Evolutionary conservation across 2,113 vertebrate species (phyloP), one percentile per base, ranked within the genome.

Genomic region (Protobothrops flavoviridis): DNA sequence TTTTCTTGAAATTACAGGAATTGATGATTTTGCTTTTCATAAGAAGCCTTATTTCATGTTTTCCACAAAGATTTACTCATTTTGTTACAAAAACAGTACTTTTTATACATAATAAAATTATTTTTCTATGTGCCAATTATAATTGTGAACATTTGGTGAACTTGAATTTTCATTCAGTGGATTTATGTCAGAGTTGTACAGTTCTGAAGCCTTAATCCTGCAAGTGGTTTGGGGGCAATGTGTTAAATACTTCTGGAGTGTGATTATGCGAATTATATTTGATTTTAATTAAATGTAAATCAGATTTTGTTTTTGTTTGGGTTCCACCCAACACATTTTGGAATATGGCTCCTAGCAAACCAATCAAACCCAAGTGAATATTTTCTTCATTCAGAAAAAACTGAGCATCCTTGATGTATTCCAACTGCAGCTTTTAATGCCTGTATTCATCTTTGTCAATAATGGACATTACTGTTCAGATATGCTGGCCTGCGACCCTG

Each of bases 91-190:
- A 39, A 86, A n/a, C 12, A n/a, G 23, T 9, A 17, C 1, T n/a
- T 87, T 90, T 39, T 20, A 86, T 43, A 92, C 90, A 45, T 69
- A 92, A 91, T 90, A 90, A 69, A 91, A 64, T 21, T 64, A 61
- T 90, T 91, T 91, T 91, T 91, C 45, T 64, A 81, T 69, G 26
- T 64, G 33, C 8, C 39, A 8, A 33, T 39, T 57, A 17, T 92
- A 29, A 56, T 89, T 55, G 69, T 74, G 33, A 74, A 24, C n/a
- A 74, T 88, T 8, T 24, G 57, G 29, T 53, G 13, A 43, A 61
- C 2, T 21, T 87, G 56, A 86, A 26, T 90, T 90, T 90, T 90
- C 26, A 53, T 74, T 90, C 21, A 26, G 29, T 74, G 20, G 39
- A 74, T 15, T 9, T 81, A 81, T 43, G 7, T 81, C 33, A 81